Evolutionary conservation across 1,140 invertebrate genomes (phyloP).

Genomic region (Daktulosphaira vitifoliae): DNA sequence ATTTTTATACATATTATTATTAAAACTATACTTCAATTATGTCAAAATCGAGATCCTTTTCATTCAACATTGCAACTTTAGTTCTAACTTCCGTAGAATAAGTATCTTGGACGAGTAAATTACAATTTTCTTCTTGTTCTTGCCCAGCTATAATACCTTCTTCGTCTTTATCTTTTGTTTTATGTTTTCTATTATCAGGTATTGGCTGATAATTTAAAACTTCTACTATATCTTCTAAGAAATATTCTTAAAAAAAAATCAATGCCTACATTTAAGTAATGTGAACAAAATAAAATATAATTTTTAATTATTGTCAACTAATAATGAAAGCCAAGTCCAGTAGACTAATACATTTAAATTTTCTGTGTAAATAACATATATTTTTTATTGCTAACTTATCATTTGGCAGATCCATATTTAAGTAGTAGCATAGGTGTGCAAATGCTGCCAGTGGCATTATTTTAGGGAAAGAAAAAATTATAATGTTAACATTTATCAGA

Average conservation of each 20-base stretch:
- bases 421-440: too few relatives aligned
- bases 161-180: constrained; percentile 55
- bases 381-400: too few relatives aligned
- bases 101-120: constrained; percentile 49
- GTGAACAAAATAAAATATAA: constrained; percentile 7
- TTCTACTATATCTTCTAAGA: constrained; percentile 80
- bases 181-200: constrained; percentile 58
- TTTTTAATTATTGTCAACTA: background rate
- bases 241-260: constrained; percentile 58
- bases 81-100: constrained; percentile 57
- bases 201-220: constrained; percentile 71
- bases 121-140: constrained; percentile 70
- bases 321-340: too few relatives aligned
- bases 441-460: too few relatives aligned
- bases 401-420: too few relatives aligned
- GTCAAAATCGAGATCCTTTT: constrained; percentile 88
- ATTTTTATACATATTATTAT: background rate
- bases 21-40: constrained; percentile 59
- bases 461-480: too few relatives aligned
- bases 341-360: too few relatives aligned
- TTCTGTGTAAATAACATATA: too few relatives aligned
- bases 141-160: constrained; percentile 47
- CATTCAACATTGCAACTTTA: constrained; percentile 66
- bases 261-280: background rate
- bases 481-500: too few relatives aligned